These are phyloP conservation scores for Lasius platythorax DNA, from an alignment of 2,888 invertebrate genomes.

Conservation along the genomic window DNA sequence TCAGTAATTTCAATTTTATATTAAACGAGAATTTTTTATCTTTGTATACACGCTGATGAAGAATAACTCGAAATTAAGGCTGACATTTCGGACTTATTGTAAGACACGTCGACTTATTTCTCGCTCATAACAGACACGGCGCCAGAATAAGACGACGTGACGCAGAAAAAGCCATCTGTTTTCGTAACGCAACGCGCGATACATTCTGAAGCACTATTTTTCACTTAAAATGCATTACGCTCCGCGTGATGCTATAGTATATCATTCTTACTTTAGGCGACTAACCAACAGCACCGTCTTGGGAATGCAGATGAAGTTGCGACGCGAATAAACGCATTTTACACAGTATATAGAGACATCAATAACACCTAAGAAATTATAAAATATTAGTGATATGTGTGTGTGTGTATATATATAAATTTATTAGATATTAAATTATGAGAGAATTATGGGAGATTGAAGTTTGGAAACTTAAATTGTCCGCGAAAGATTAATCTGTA, in stretches of 20 bases:
- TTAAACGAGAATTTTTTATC: background rate
- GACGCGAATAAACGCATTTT: background rate
- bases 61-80: slow-evolving; percentile 41
- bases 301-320: slow-evolving; percentile 34
- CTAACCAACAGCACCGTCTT: slow-evolving; percentile 40
- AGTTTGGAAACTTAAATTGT: background rate
- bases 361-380: background rate
- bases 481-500: background rate
- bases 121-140: slow-evolving; percentile 43
- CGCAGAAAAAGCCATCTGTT: slow-evolving; percentile 51
- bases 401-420: background rate
- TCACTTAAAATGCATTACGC: slow-evolving; percentile 56
- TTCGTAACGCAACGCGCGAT: slow-evolving; percentile 51
- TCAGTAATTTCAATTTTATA: background rate
- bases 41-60: slow-evolving; percentile 26
- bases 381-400: background rate
- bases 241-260: slow-evolving; percentile 49
- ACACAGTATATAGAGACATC: background rate
- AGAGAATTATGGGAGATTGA: background rate
- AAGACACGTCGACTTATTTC: slow-evolving; percentile 48
- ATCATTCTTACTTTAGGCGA: slow-evolving; percentile 50
- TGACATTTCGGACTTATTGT: slow-evolving; percentile 46
- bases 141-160: slow-evolving; percentile 48
- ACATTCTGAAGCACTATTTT: slow-evolving; percentile 55
- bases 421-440: background rate